Conservation (phyloP, 2,113 vertebrate species). For the Sigmodon hispidus region DNA sequence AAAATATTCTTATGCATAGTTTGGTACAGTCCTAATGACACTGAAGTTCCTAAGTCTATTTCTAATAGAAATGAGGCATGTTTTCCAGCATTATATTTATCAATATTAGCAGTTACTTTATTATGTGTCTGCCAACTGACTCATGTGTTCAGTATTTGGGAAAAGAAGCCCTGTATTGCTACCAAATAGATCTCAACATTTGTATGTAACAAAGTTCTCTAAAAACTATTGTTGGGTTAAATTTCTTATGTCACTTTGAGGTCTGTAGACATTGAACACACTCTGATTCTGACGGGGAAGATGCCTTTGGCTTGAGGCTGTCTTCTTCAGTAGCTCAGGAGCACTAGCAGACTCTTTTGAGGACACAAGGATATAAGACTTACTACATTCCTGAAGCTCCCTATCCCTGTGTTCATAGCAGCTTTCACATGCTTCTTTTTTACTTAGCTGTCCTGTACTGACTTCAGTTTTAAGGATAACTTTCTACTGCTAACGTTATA, state of each 20-base stretch:
- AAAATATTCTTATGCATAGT: accelerated
- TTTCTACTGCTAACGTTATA: conserved; percentile 2
- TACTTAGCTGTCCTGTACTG: neutral
- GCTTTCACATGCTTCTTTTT: neutral
- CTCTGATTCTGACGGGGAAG: neutral
- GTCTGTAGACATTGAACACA: neutral
- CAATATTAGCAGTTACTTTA: neutral
- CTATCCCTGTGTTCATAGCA: neutral
- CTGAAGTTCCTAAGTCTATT: neutral
- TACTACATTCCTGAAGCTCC: neutral
- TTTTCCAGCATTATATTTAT: neutral
- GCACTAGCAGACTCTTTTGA: neutral
- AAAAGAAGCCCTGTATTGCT: neutral
- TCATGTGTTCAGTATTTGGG: conserved; percentile 5
- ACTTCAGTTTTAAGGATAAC: neutral
- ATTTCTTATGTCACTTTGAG: neutral
- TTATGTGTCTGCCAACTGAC: neutral
- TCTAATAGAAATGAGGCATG: neutral
- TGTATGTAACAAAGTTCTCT: neutral
- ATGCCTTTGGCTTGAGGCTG: neutral
- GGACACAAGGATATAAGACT: accelerated
- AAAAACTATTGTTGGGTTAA: neutral
- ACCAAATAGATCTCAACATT: neutral
- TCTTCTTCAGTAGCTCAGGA: neutral
- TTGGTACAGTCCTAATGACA: neutral